phyloP scores from a whole-genome alignment of 2,797 vertebrate species.

The Rhincodon typus region DNA sequence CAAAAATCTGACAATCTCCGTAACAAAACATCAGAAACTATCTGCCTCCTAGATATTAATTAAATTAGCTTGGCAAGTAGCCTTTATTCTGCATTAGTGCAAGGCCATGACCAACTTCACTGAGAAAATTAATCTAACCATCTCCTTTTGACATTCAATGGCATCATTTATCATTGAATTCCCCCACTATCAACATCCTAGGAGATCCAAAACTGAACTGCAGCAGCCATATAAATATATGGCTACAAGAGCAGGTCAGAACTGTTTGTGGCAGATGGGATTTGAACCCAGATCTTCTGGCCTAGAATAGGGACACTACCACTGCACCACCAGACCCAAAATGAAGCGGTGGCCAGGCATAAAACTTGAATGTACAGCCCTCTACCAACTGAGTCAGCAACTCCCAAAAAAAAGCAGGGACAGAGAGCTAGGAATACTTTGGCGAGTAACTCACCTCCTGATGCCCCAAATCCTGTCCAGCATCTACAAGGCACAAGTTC shows the following conservation, averaged over 20 bases:
- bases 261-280: too few relatives aligned
- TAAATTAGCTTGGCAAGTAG: not conserved
- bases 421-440: not conserved
- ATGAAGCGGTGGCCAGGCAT: too few relatives aligned
- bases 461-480: not conserved
- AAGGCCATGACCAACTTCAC: not conserved
- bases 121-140: not conserved
- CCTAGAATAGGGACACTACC: too few relatives aligned
- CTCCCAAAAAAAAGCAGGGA: too few relatives aligned
- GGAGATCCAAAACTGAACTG: not conserved
- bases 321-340: too few relatives aligned
- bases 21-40: not conserved
- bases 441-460: not conserved
- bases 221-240: not conserved
- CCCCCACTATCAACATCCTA: not conserved
- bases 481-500: not conserved
- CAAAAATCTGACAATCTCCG: not conserved
- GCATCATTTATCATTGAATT: too few relatives aligned
- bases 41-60: not conserved
- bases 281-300: too few relatives aligned
- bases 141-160: not conserved
- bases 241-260: not conserved
- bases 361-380: too few relatives aligned
- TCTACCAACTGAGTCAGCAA: too few relatives aligned
- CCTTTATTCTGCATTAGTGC: not conserved